Base-by-base conservation (phyloP, 2,888 invertebrate species). In the Ectemnius lituratus region DNA sequence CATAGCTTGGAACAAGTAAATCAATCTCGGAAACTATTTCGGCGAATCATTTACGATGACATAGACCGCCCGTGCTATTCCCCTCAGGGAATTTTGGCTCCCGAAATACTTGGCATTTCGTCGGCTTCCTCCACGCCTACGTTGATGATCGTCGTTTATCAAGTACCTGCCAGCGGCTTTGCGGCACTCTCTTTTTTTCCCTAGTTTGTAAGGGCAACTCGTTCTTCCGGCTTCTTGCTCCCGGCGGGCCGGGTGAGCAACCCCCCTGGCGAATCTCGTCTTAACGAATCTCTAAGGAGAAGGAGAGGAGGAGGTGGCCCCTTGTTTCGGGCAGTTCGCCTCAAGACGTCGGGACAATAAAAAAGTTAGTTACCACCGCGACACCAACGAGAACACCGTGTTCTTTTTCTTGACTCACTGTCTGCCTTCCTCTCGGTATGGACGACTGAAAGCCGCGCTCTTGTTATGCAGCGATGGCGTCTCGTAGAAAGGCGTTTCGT, bases 401-500 rank as follows among this genome's bases (percentile, higher is more conserved):
- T 16, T 52, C 52, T 11, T 37, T 37, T 37, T 11, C 37, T 37
- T 37, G 8, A 8, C 37, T 37, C 4, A 8, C 8, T 37, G 5
- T 37, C 11, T 37, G 37, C 11, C 8, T 37, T 37, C 8, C 37
- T 37, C 16, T 45, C 18, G 59, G 59, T 47, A 56, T 56, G 18
- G 18, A 70, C 62, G 11, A 60, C 47, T 23, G 14, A 23, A 23
- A 27, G 3, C 49, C 23, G 47, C 18, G 64, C 28, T 59, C 62
- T 78, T 75, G 72, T 84, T 84, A 79, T 78, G 28, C 14, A 11
- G 16, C 57, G 23, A 49, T 52, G 56, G 16, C 56, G 28, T 57
- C 58, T 46, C 61, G 61, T 28, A 59, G 52, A 82, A 75, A 82
- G 80, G 76, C 83, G 75, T 82, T 85, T 85, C 74, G 72, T 83